Evolutionary conservation across 2,113 vertebrate species (phyloP), one percentile per base, ranked within the genome.

Genomic region (Odobenus rosmarus): DNA sequence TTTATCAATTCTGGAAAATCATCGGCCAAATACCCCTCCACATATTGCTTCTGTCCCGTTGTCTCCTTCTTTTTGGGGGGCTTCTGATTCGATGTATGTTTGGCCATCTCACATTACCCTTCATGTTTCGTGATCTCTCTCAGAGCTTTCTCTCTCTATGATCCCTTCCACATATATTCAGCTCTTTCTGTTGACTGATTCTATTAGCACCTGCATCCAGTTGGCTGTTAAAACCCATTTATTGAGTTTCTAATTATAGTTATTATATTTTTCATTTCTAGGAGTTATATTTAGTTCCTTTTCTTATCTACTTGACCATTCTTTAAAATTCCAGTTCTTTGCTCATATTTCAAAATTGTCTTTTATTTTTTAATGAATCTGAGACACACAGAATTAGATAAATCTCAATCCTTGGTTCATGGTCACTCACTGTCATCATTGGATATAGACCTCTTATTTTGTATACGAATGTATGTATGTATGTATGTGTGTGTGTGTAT

Each of bases 241-340:
- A 80, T 49, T 67, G 93, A 95, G 55, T 95, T 94, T 92, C 95
- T 93, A 95, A 92, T 87, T 95, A 92, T 59, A 89, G 57, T 77
- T 87, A 92, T 85, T 89, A 67, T 62, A 93, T 88, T 95, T 95
- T 94, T 95, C 61, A 95, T 67, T 90, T 90, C 97, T 88, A 86
- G 36, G 89, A 89, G 67, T 89, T 95, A 94, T 84, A 72, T 96
- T 77, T 92, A 96, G 86, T 81, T 97, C 51, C 39, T 91, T 96
- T 96, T 88, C 39, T 94, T 95, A 91, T 96, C 59, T 90, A 9
- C 67, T 93, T 92, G 64, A 80, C 57, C 88, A 94, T 96, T 90
- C 64, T 93, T 97, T 86, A 96, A 95, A 96, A 92, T 79, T 83
- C 62, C 62, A 84, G 42, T 82, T 80, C 76, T 95, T 81, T 93